A percentile compares a stretch with the other conserved stretches of the same genome.
phyloP scores from a whole-genome alignment of 2,797 vertebrate genomes.

The Limosa lapponica region DNA sequence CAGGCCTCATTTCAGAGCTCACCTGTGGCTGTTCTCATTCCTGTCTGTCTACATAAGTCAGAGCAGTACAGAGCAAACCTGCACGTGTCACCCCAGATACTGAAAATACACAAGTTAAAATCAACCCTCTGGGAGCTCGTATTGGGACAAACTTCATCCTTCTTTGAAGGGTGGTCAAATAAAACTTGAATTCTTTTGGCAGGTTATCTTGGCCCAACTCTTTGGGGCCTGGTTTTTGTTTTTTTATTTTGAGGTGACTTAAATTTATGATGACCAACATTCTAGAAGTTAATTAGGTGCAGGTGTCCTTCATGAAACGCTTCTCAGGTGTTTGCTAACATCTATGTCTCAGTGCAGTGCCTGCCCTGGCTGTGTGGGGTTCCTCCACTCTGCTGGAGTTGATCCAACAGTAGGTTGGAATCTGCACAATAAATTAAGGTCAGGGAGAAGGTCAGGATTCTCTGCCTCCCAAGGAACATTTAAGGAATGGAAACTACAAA shows the following conservation, averaged over 20 bases:
- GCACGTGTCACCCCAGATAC: background rate
- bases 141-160: background rate
- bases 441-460: background rate
- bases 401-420: background rate
- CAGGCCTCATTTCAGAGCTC: background rate
- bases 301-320: background rate
- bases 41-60: background rate
- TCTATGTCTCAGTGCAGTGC: background rate
- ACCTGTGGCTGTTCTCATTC: background rate
- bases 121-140: background rate
- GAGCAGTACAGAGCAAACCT: background rate
- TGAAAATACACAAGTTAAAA: background rate
- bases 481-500: background rate
- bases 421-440: background rate
- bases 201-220: background rate
- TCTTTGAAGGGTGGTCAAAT: background rate
- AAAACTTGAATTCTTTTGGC: background rate
- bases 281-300: background rate
- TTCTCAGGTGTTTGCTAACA: background rate
- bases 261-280: background rate
- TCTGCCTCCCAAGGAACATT: background rate
- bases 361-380: too few relatives aligned
- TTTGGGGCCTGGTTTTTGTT: background rate
- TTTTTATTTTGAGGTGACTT: background rate
- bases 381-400: fast-evolving